Conservation (phyloP, 2,113 vertebrate genomes). For the Connochaetes taurinus region DNA sequence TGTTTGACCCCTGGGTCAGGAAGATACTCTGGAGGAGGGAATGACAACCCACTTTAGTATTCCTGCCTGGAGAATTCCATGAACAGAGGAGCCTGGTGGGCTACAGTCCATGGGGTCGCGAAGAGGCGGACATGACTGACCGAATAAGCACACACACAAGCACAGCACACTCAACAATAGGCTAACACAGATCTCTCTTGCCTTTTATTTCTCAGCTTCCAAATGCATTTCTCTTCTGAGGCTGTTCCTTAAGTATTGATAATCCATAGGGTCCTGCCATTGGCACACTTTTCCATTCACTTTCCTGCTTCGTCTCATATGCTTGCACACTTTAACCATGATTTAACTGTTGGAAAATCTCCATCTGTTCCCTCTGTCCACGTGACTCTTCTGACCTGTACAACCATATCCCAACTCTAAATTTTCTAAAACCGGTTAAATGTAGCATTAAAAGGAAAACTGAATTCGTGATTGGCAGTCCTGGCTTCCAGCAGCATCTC, state of each 20-base stretch:
- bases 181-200: neutral
- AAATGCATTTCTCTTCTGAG: neutral
- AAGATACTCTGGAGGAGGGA: neutral
- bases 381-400: neutral
- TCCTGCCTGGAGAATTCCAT: neutral
- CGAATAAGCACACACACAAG: neutral
- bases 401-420: neutral
- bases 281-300: neutral
- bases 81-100: neutral
- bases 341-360: neutral
- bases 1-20: neutral
- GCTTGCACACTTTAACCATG: neutral
- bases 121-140: neutral
- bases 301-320: neutral
- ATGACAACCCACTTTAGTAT: neutral
- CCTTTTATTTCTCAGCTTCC: neutral
- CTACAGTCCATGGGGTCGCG: accelerated
- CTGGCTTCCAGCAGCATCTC: neutral
- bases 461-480: neutral
- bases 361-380: neutral
- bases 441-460: neutral
- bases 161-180: neutral
- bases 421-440: neutral
- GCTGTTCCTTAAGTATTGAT: neutral
- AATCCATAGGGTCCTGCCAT: neutral